Evolutionary conservation across 64 coral and sea anemone species (phyloP).

Genomic region (Orbicella faveolata): DNA sequence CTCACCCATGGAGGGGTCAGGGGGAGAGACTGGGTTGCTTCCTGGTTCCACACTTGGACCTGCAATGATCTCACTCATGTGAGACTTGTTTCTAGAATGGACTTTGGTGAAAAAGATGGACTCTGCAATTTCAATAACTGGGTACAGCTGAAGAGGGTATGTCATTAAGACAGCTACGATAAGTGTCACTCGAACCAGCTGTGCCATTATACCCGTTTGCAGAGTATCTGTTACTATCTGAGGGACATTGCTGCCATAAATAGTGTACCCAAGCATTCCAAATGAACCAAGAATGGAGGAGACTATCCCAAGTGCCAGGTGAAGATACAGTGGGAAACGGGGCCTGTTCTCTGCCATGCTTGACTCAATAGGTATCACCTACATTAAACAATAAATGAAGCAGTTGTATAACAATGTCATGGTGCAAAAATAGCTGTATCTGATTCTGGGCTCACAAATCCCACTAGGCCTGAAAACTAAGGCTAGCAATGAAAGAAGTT

Average conservation of each 20-base stretch:
- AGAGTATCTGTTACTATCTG: slow-evolving; percentile 88
- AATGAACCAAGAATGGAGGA: slow-evolving; percentile 91
- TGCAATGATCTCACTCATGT: slow-evolving; percentile 45
- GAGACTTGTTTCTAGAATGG: slow-evolving; percentile 44
- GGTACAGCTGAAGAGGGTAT: slow-evolving; percentile 89
- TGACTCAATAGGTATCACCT: slow-evolving; percentile 98
- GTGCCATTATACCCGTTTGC: slow-evolving; percentile 34
- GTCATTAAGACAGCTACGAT: slow-evolving; percentile 85
- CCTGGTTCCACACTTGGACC: slow-evolving; percentile 28
- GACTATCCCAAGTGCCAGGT: slow-evolving; percentile 70
- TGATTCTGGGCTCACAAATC: too few relatives aligned
- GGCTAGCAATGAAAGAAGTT: too few relatives aligned
- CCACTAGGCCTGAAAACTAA: too few relatives aligned
- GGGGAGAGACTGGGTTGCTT: background rate
- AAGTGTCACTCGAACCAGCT: slow-evolving; percentile 69
- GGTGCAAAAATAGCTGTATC: too few relatives aligned
- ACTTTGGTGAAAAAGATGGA: slow-evolving; percentile 69
- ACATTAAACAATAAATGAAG: background rate
- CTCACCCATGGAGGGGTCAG: background rate
- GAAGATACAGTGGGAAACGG: slow-evolving; percentile 88
- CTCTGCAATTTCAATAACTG: slow-evolving; percentile 91
- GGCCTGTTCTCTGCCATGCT: slow-evolving; percentile 93
- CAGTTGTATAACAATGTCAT: too few relatives aligned
- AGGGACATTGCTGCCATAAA: slow-evolving; percentile 78
- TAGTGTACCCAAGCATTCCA: slow-evolving; percentile 88